phyloP scores from a whole-genome alignment of 2,888 invertebrate genomes.

The Ctenicera cuprea region DNA sequence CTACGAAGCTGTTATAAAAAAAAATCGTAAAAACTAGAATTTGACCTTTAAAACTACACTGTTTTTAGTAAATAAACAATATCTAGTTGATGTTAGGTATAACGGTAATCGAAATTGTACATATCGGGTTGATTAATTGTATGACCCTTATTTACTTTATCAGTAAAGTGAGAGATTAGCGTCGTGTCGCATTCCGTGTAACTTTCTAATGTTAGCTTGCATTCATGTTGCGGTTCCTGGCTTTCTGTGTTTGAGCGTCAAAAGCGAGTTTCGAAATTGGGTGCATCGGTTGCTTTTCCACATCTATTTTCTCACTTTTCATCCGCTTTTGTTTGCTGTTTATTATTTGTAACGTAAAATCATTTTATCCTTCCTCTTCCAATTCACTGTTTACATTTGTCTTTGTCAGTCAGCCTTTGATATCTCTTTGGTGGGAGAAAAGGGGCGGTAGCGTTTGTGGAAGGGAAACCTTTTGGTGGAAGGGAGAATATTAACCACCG shows the following conservation, averaged over 20 bases:
- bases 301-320: constrained; percentile 24
- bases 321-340: constrained; percentile 10
- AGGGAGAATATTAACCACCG: constrained; percentile 23
- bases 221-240: background rate
- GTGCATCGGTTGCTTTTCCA: background rate
- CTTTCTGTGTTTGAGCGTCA: background rate
- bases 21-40: too few relatives aligned
- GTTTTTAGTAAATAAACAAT: constrained; percentile 14
- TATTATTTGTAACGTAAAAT: constrained; percentile 14
- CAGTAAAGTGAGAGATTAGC: constrained; percentile 6
- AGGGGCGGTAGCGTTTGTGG: constrained; percentile 24
- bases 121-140: constrained; percentile 1
- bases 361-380: background rate
- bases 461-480: constrained; percentile 21
- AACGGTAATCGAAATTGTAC: background rate
- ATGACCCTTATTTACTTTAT: constrained; percentile 20
- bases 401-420: constrained; percentile 22
- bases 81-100: background rate
- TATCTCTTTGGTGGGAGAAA: background rate
- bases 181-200: background rate
- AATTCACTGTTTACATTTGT: background rate
- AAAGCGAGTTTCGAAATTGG: constrained; percentile 4
- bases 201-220: constrained; percentile 33
- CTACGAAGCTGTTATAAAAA: too few relatives aligned
- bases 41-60: background rate